These are phyloP conservation scores for Telmatherina bonti DNA, from an alignment of 2,797 vertebrate species.

Conservation along the genomic window DNA sequence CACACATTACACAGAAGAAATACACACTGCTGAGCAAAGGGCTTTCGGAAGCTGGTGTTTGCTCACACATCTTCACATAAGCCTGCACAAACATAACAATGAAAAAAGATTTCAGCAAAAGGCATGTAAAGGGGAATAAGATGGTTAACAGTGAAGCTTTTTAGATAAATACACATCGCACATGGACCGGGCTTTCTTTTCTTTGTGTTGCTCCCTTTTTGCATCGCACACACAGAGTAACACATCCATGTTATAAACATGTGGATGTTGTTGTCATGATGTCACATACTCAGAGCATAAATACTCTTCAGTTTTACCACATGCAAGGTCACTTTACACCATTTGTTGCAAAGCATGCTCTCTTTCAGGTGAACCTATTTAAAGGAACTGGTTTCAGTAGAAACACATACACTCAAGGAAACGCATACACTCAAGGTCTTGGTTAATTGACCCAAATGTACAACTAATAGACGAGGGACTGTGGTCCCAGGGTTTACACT, in stretches of 20 bases:
- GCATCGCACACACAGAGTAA: conserved; percentile 5
- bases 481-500: conserved; percentile 57
- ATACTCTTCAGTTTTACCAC: conserved; percentile 32
- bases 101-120: conserved; percentile 41
- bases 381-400: conserved; percentile 32
- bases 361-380: conserved; percentile 41
- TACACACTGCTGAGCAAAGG: conserved; percentile 36
- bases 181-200: conserved; percentile 11
- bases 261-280: conserved; percentile 34
- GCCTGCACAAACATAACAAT: conserved; percentile 15
- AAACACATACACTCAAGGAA: conserved; percentile 5
- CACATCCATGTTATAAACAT: conserved; percentile 16
- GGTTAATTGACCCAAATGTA: conserved; percentile 65
- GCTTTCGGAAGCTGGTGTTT: conserved; percentile 36
- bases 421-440: conserved; percentile 37
- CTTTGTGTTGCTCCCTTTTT: neutral
- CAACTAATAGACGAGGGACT: conserved; percentile 65
- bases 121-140: conserved; percentile 3
- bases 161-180: conserved; percentile 21
- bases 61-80: conserved; percentile 42
- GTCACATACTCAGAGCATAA: conserved; percentile 33
- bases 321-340: conserved; percentile 26
- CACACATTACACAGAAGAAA: conserved; percentile 57
- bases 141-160: conserved; percentile 16
- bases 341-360: conserved; percentile 9